A percentile compares a stretch with the other conserved stretches of the same genome.
phyloP scores from a whole-genome alignment of 2,888 invertebrate genomes.

The Panzeria rudis region DNA sequence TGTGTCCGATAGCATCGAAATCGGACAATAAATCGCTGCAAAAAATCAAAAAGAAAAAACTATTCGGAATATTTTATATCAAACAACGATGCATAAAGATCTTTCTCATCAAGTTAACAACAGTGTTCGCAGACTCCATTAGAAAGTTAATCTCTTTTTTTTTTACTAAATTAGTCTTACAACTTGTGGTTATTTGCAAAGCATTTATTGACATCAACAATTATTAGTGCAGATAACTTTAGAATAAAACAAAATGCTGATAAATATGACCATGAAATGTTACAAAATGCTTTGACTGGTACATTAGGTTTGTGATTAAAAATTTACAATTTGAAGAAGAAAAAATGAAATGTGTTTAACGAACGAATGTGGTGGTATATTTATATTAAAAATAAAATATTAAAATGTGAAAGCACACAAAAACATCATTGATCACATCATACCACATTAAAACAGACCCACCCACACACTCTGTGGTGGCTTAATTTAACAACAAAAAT shows the following conservation, averaged over 20 bases:
- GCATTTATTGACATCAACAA: conserved; percentile 22
- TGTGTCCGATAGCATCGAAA: no score
- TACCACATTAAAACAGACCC: conserved; percentile 51
- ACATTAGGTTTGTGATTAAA: conserved; percentile 11
- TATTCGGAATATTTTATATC: no score
- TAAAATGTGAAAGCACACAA: conserved; percentile 41
- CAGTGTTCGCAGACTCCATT: neutral
- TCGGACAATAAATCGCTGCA: no score
- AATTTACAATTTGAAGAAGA: conserved; percentile 36
- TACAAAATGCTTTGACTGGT: conserved; percentile 26
- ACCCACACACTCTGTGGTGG: conserved; percentile 39
- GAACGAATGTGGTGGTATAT: conserved; percentile 4
- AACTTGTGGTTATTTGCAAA: conserved; percentile 9
- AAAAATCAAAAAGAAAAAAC: no score
- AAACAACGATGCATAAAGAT: no score
- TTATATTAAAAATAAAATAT: conserved; percentile 37
- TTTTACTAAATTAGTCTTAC: neutral
- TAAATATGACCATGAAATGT: conserved; percentile 37
- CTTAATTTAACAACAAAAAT: conserved; percentile 25
- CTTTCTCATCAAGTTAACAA: neutral
- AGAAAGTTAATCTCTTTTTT: neutral
- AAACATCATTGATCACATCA: conserved; percentile 48
- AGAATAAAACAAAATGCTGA: neutral
- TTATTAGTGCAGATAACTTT: conserved; percentile 19
- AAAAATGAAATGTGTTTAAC: neutral